phyloP scores from a whole-genome alignment of 2,113 vertebrate genomes.

The Morone saxatilis region DNA sequence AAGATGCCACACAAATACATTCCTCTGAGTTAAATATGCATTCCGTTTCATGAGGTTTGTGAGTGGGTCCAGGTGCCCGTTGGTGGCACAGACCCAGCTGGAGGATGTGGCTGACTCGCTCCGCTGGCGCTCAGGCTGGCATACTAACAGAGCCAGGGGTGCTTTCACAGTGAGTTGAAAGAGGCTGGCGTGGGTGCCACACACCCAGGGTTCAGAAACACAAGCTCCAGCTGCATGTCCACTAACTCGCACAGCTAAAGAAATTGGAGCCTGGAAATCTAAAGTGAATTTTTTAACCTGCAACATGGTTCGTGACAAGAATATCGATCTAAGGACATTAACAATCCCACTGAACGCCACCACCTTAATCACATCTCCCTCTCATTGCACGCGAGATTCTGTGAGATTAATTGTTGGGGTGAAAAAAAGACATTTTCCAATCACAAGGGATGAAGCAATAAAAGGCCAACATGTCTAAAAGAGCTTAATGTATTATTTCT shows the following conservation, averaged over 20 bases:
- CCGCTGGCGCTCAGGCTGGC: slow-evolving; percentile 72
- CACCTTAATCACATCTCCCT: slow-evolving; percentile 22
- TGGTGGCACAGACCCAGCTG: slow-evolving; percentile 79
- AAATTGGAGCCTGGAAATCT: slow-evolving; percentile 36
- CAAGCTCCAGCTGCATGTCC: slow-evolving; percentile 76
- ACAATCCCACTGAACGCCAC: neutral
- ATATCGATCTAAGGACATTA: slow-evolving; percentile 49
- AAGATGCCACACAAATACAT: slow-evolving; percentile 35
- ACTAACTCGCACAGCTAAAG: slow-evolving; percentile 41
- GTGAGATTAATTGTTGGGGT: slow-evolving; percentile 30
- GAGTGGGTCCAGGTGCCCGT: slow-evolving; percentile 79
- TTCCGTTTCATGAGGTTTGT: slow-evolving; percentile 65
- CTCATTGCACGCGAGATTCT: neutral
- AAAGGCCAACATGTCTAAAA: slow-evolving; percentile 64
- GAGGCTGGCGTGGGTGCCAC: slow-evolving; percentile 57
- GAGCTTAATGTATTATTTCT: slow-evolving; percentile 74
- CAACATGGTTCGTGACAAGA: slow-evolving; percentile 9
- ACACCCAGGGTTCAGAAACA: slow-evolving; percentile 61
- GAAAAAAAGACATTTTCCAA: slow-evolving; percentile 55
- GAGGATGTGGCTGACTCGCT: slow-evolving; percentile 77
- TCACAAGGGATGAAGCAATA: slow-evolving; percentile 50
- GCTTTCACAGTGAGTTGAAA: slow-evolving; percentile 77
- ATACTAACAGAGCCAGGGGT: slow-evolving; percentile 82
- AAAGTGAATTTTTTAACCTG: slow-evolving; percentile 31
- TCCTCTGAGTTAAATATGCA: slow-evolving; percentile 68